Conservation (phyloP, 2,888 invertebrate species). For the Trypoxylon attenuatum region DNA sequence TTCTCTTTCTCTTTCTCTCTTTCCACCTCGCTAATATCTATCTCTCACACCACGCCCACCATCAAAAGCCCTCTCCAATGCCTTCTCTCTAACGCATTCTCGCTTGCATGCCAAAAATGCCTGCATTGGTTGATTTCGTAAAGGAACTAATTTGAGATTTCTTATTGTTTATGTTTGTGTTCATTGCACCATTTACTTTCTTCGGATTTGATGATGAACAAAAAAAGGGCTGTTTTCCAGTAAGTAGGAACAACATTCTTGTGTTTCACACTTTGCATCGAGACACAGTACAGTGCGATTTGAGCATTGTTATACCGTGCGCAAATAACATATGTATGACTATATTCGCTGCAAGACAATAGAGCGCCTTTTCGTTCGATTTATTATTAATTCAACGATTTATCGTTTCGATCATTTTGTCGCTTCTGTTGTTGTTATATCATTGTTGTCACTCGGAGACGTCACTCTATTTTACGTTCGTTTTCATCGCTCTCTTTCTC, state of each 20-base stretch:
- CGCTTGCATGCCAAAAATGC: conserved; percentile 73
- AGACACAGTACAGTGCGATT: conserved; percentile 44
- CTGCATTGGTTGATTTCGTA: conserved; percentile 74
- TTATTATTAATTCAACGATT: conserved; percentile 16
- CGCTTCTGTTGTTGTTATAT: conserved; percentile 35
- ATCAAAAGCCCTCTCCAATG: conserved; percentile 67
- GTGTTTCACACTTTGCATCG: conserved; percentile 61
- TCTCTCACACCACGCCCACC: conserved; percentile 23
- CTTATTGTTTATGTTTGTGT: conserved; percentile 83
- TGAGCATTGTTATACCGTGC: conserved; percentile 42
- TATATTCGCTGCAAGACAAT: conserved; percentile 45
- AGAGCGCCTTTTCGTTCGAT: conserved; percentile 48
- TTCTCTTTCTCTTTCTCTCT: conserved; percentile 5
- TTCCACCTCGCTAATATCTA: conserved; percentile 16
- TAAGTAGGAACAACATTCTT: conserved; percentile 78
- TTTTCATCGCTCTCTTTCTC: conserved; percentile 23
- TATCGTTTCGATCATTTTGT: conserved; percentile 43
- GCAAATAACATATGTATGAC: conserved; percentile 31
- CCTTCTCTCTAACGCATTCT: conserved; percentile 60
- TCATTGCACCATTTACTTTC: conserved; percentile 78
- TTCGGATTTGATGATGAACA: conserved; percentile 77
- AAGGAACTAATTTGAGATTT: conserved; percentile 78
- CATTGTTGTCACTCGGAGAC: conserved; percentile 55
- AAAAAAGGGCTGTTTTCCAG: conserved; percentile 83
- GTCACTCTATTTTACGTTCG: conserved; percentile 38